Conservation (phyloP, 2,113 vertebrate genomes). For the Phalacrocorax brasilianus region DNA sequence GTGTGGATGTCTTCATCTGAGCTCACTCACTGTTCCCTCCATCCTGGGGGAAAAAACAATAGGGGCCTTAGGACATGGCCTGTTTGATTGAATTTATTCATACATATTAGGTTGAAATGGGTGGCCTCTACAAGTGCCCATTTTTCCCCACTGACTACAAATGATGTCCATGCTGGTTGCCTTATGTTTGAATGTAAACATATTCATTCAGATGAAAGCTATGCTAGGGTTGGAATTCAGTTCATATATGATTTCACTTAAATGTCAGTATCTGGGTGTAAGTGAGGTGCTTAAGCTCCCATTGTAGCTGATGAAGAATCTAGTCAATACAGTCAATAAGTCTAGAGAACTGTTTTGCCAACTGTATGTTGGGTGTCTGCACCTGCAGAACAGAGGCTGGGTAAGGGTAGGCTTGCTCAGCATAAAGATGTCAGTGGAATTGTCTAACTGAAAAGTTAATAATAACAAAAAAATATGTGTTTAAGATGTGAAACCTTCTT, state of each 20-base stretch:
- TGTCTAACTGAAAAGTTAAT: background rate
- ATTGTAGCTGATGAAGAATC: background rate
- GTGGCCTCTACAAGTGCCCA: background rate
- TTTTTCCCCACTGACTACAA: background rate
- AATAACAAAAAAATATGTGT: background rate
- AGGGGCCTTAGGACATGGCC: background rate
- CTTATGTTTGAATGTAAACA: background rate
- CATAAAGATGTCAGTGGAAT: background rate
- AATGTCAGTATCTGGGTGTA: accelerated
- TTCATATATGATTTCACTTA: background rate
- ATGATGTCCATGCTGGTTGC: background rate
- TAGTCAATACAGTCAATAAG: background rate
- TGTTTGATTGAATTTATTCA: background rate
- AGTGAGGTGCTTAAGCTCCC: background rate
- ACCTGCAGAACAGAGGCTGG: background rate
- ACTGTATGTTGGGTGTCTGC: background rate
- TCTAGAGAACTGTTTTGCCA: background rate
- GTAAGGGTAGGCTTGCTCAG: background rate
- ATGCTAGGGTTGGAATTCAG: background rate
- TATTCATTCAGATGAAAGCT: background rate
- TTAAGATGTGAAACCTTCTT: background rate
- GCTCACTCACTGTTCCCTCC: background rate
- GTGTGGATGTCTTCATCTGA: background rate
- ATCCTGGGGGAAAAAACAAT: accelerated
- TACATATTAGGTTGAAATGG: background rate